Evolutionary conservation across 2,797 vertebrate species (phyloP).

Genomic region (Oreochromis mossambicus): DNA sequence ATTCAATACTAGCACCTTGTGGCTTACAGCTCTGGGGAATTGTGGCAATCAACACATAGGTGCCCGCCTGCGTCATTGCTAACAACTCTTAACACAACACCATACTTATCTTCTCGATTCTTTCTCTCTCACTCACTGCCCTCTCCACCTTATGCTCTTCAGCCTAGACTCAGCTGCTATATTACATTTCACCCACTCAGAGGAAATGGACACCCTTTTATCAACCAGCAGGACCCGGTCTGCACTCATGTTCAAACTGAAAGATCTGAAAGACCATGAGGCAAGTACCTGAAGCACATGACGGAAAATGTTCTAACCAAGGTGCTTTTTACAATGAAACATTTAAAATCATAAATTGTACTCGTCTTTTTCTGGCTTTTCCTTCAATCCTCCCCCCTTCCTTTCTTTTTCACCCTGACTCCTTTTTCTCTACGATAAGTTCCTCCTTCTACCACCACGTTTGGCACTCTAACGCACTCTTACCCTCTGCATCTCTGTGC

Average conservation of each 20-base stretch:
- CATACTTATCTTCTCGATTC: not conserved
- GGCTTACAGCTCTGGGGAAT: constrained; percentile 4
- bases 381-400: not conserved
- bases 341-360: not conserved
- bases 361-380: not conserved
- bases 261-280: constrained; percentile 39
- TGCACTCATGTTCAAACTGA: constrained; percentile 39
- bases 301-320: constrained; percentile 18
- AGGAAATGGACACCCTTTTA: constrained; percentile 69
- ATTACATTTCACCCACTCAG: constrained; percentile 73
- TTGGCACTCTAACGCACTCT: not conserved
- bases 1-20: constrained; percentile 31
- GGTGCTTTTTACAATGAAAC: not conserved
- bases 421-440: not conserved
- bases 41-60: not conserved
- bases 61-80: not conserved
- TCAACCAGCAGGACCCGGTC: constrained; percentile 33
- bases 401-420: not conserved
- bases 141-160: constrained; percentile 14
- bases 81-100: not conserved
- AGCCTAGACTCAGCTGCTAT: constrained; percentile 25
- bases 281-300: constrained; percentile 32
- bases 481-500: constrained; percentile 6
- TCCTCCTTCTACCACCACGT: not conserved
- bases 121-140: not conserved